These are phyloP conservation scores for Xiphophorus maculatus DNA, from an alignment of 2,113 vertebrate species.

Conservation along the genomic window DNA sequence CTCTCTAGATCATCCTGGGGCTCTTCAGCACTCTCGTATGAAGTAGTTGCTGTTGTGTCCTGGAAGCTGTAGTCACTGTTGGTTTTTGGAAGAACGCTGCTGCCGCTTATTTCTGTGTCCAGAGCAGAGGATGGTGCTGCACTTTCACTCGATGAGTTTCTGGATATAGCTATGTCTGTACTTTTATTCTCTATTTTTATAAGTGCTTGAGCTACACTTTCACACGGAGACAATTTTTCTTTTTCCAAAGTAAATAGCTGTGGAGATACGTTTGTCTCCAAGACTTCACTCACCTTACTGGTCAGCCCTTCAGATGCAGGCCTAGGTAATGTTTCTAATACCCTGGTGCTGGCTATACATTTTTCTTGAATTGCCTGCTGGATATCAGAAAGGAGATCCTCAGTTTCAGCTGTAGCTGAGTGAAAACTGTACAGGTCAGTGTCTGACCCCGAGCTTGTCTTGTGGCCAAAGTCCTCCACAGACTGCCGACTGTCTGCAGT, in stretches of 20 bases:
- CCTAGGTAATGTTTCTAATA: constrained; percentile 54
- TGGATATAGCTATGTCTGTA: constrained; percentile 22
- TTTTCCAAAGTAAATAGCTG: constrained; percentile 17
- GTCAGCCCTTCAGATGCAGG: constrained; percentile 48
- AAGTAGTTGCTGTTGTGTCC: constrained; percentile 71
- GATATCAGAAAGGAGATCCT: constrained; percentile 92
- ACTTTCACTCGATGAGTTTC: constrained; percentile 66
- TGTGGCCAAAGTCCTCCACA: constrained; percentile 80
- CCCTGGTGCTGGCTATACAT: constrained; percentile 66
- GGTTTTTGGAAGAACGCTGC: constrained; percentile 66
- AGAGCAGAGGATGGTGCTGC: constrained; percentile 55
- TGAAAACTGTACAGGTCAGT: constrained; percentile 95
- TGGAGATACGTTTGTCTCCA: constrained; percentile 25
- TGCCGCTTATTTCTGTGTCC: constrained; percentile 68
- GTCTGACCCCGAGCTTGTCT: constrained; percentile 90
- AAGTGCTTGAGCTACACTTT: constrained; percentile 14
- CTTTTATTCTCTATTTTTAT: constrained; percentile 21
- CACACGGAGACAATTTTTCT: not conserved
- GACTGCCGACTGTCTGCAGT: constrained; percentile 70
- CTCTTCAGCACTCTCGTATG: constrained; percentile 78
- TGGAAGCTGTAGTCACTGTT: constrained; percentile 75
- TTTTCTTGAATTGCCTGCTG: constrained; percentile 90
- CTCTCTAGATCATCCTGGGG: constrained; percentile 66
- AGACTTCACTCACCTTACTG: constrained; percentile 31
- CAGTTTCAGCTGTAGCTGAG: constrained; percentile 88